A percentile compares a stretch with the other conserved stretches of the same genome.
phyloP scores from a whole-genome alignment of 2,888 invertebrate genomes.

The Stratiomys singularior region DNA sequence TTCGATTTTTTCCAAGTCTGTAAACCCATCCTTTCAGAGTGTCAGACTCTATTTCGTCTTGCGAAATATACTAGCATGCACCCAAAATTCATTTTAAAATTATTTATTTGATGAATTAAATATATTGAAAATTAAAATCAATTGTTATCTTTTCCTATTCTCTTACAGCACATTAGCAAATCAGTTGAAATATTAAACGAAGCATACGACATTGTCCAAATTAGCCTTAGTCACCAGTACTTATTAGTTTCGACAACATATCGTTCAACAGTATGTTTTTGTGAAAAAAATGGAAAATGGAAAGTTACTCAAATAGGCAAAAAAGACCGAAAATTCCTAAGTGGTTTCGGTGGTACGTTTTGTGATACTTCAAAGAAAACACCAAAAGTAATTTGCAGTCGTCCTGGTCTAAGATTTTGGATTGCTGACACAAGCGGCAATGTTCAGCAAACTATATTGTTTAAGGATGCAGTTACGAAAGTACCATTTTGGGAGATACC shows the following conservation, averaged over 20 bases:
- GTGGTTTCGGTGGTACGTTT: constrained; percentile 73
- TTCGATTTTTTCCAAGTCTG: too few relatives aligned
- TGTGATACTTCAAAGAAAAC: constrained; percentile 57
- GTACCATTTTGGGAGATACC: constrained; percentile 73
- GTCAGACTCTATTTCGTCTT: too few relatives aligned
- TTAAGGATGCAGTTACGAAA: constrained; percentile 73
- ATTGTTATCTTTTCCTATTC: too few relatives aligned
- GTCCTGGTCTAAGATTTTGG: constrained; percentile 89
- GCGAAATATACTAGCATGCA: too few relatives aligned
- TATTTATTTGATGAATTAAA: too few relatives aligned
- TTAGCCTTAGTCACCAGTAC: constrained; percentile 79
- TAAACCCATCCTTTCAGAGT: too few relatives aligned
- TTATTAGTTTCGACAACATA: constrained; percentile 86
- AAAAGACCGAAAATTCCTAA: constrained; percentile 83
- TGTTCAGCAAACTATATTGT: constrained; percentile 86
- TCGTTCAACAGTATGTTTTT: constrained; percentile 81
- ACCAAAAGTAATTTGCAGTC: constrained; percentile 73
- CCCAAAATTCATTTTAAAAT: too few relatives aligned
- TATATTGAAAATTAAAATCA: too few relatives aligned
- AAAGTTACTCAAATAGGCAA: constrained; percentile 83
- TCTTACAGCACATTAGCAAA: constrained; percentile 80
- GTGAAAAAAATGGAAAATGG: constrained; percentile 71
- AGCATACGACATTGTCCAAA: constrained; percentile 84
- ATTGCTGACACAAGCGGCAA: constrained; percentile 78
- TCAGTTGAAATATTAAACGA: constrained; percentile 86